A percentile compares a stretch with the other conserved stretches of the same genome.
These are phyloP conservation scores for Micromesistius poutassou DNA, from an alignment of 2,797 vertebrate species.

Conservation along the genomic window DNA sequence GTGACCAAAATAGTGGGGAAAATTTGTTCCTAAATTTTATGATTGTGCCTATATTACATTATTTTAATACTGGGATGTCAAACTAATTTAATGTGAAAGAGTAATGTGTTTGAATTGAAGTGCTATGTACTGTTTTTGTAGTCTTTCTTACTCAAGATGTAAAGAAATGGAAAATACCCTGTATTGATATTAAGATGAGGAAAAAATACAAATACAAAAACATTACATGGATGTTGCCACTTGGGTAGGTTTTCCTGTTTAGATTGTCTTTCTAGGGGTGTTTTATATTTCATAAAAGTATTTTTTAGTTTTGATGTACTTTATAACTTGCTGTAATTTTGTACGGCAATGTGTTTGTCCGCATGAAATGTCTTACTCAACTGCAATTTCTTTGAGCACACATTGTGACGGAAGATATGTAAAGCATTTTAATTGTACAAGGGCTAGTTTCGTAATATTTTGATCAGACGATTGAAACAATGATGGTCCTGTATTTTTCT, in stretches of 20 bases:
- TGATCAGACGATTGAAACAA: constrained; percentile 55
- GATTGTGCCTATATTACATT: constrained; percentile 73
- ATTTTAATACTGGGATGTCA: constrained; percentile 68
- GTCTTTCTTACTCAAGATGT: constrained; percentile 64
- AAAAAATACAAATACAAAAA: constrained; percentile 43
- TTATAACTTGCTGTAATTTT: constrained; percentile 74
- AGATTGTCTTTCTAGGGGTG: constrained; percentile 70
- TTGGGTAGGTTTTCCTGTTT: constrained; percentile 75
- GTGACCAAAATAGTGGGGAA: constrained; percentile 45
- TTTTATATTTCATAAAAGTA: constrained; percentile 74
- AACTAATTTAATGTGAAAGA: constrained; percentile 67
- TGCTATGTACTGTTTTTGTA: constrained; percentile 79
- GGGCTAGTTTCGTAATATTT: constrained; percentile 75
- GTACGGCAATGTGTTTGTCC: constrained; percentile 72
- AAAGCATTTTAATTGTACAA: constrained; percentile 73
- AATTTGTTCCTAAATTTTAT: constrained; percentile 52
- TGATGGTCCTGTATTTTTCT: constrained; percentile 27
- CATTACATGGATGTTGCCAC: constrained; percentile 67
- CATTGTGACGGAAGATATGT: constrained; percentile 67
- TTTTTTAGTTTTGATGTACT: constrained; percentile 78
- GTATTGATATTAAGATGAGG: constrained; percentile 15
- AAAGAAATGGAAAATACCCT: constrained; percentile 63
- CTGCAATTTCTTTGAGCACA: constrained; percentile 65
- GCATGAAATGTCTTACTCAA: constrained; percentile 74
- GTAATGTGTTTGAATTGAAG: constrained; percentile 72